These are phyloP conservation scores for Philopotamus ludificatus DNA, from an alignment of 1,140 invertebrate species.

Conservation along the genomic window DNA sequence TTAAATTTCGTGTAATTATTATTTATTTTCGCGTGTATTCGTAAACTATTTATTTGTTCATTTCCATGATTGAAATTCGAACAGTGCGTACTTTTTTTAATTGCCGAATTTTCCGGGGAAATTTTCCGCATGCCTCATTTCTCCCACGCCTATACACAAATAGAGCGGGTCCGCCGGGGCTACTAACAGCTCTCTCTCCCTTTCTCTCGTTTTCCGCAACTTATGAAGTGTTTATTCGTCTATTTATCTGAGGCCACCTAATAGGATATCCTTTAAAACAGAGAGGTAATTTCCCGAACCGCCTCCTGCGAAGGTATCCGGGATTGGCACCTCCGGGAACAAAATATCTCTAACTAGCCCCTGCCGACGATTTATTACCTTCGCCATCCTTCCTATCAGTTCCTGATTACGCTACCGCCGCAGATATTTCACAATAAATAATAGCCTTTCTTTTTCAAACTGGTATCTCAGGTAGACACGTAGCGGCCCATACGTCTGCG, in stretches of 20 bases:
- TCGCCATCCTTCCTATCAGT: slow-evolving; percentile 15
- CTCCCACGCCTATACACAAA: too few species aligned
- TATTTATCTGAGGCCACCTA: neutral
- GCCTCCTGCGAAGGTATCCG: neutral
- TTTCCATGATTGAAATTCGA: too few species aligned
- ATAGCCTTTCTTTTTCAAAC: slow-evolving; percentile 24
- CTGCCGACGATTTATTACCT: slow-evolving; percentile 23
- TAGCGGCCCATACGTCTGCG: neutral
- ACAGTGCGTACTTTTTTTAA: neutral
- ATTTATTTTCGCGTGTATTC: too few species aligned
- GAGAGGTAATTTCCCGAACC: slow-evolving; percentile 6
- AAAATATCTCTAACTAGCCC: slow-evolving; percentile 24
- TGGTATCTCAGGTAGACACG: slow-evolving; percentile 8
- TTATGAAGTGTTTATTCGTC: neutral
- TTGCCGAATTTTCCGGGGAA: slow-evolving; percentile 7
- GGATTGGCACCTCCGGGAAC: slow-evolving; percentile 1
- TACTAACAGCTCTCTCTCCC: too few species aligned
- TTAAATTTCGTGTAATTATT: too few species aligned
- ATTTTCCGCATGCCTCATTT: too few species aligned
- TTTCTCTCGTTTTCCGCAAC: too few species aligned
- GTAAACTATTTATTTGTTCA: too few species aligned
- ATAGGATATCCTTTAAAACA: slow-evolving; percentile 1
- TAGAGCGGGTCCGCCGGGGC: too few species aligned
- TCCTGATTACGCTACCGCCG: slow-evolving; percentile 16
- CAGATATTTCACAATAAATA: slow-evolving; percentile 22